These are phyloP conservation scores for Hydractinia symbiolongicarpus DNA, from an alignment of 30 jellyfish, hydroid and myxozoan genomes.

Conservation along the genomic window DNA sequence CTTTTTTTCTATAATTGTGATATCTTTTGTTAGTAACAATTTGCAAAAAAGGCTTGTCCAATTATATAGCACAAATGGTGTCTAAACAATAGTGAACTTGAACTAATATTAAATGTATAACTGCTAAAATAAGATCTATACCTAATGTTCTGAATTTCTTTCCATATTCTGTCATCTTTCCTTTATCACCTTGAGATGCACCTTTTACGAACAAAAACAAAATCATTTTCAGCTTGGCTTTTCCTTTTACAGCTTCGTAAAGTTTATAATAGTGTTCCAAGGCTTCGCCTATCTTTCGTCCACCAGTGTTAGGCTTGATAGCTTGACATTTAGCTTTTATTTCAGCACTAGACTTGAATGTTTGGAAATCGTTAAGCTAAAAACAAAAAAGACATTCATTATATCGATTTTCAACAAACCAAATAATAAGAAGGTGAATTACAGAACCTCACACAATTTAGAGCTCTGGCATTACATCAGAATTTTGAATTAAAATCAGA, in stretches of 20 bases:
- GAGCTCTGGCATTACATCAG: too few relatives aligned
- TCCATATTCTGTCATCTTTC: conserved; percentile 55
- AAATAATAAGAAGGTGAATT: too few relatives aligned
- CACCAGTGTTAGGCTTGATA: conserved; percentile 39
- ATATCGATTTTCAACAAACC: too few relatives aligned
- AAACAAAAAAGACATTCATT: background rate
- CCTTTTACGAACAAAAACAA: conserved; percentile 70
- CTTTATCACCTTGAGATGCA: conserved; percentile 61
- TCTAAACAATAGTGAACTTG: too few relatives aligned
- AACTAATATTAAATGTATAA: too few relatives aligned
- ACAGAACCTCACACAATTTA: too few relatives aligned
- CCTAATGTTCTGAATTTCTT: conserved; percentile 55
- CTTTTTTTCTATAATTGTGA: too few relatives aligned
- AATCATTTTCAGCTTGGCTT: conserved; percentile 49
- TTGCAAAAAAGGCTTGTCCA: too few relatives aligned
- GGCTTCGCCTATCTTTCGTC: conserved; percentile 88
- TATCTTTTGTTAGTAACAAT: too few relatives aligned
- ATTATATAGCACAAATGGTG: too few relatives aligned
- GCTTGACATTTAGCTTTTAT: conserved; percentile 48
- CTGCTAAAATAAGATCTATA: background rate
- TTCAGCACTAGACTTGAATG: conserved; percentile 65
- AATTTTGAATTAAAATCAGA: background rate
- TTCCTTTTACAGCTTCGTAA: conserved; percentile 58
- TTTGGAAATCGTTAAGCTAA: conserved; percentile 65
- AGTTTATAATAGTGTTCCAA: conserved; percentile 61